Evolutionary conservation across 2,113 vertebrate species (phyloP), one percentile per base, ranked within the genome.

Genomic region (Mohoua ochrocephala): DNA sequence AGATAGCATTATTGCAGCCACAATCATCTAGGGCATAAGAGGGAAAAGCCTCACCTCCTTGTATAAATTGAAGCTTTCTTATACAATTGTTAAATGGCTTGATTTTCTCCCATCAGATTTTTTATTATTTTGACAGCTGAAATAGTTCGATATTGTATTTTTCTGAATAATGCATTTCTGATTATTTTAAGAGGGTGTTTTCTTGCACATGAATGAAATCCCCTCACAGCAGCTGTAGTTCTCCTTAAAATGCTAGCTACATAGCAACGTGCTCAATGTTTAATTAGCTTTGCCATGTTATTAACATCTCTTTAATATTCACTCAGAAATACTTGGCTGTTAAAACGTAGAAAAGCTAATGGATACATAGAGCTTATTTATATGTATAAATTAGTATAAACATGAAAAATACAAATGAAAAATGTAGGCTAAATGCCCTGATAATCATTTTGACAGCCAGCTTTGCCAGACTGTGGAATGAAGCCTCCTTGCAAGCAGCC

Each of bases 261-360:
- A 45, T 42, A 93, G 83, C 79, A 86, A 41, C 59, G n/a, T 64
- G 22, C 53, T 94, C 81, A 86, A 80, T 92, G 90, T 89, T 93
- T 94, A 94, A 97, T 96, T 96, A 97, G 56, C 76, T 73, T 59
- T 87, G 90, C 70, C 33, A 27, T 71, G 71, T 49, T 75, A 91
- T 94, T 95, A 91, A 30, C 82, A 94, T 93, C 74, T 76, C 59
- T 93, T 97, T 96, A 92, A 92, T 93, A 89, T 95, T 95, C 89
- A 87, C 49, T 84, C 44, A 82, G 68, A 88, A 84, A 64, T 76
- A 52, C 64, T 86, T 76, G 75, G 35, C 90, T 86, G 69, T 56
- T 91, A 67, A 84, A 95, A 75, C 64, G 64, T 41, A 79, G 79
- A 76, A 65, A 88, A 84, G 61, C 59, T 88, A 59, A 67, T 60